phyloP scores from a whole-genome alignment of 1,140 invertebrate genomes.

The Nylanderia fulva region DNA sequence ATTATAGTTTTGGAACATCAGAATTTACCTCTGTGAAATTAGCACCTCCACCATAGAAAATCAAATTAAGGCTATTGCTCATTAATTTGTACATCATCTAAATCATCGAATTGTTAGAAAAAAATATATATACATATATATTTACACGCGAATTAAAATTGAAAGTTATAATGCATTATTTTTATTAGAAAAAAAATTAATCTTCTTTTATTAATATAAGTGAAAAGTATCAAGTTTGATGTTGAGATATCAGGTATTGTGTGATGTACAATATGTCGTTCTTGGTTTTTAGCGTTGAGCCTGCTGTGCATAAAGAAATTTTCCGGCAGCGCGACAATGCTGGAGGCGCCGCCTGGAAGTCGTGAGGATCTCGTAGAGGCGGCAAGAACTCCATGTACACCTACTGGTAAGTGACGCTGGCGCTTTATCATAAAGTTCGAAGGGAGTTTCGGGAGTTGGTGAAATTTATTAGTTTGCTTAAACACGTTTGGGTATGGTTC shows the following conservation, averaged over 20 bases:
- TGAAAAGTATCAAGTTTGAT: too few species aligned
- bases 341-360: constrained; percentile 82
- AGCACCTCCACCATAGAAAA: too few species aligned
- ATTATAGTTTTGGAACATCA: too few species aligned
- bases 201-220: too few species aligned
- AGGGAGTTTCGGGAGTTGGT: constrained; percentile 39
- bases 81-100: too few species aligned
- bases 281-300: constrained; percentile 78
- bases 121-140: too few species aligned
- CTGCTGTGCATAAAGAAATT: constrained; percentile 82
- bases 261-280: not conserved
- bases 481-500: constrained; percentile 12
- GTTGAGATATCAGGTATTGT: too few species aligned
- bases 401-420: constrained; percentile 74
- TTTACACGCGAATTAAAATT: too few species aligned
- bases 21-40: too few species aligned
- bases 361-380: constrained; percentile 83
- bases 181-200: too few species aligned
- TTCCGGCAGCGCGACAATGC: constrained; percentile 78
- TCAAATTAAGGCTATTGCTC: too few species aligned
- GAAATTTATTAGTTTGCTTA: constrained; percentile 33
- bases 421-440: constrained; percentile 55
- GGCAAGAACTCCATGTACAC: constrained; percentile 81
- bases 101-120: too few species aligned
- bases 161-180: not conserved